Evolutionary conservation across 2,113 vertebrate species (phyloP), one percentile per base, ranked within the genome.

Genomic region (Egretta garzetta): DNA sequence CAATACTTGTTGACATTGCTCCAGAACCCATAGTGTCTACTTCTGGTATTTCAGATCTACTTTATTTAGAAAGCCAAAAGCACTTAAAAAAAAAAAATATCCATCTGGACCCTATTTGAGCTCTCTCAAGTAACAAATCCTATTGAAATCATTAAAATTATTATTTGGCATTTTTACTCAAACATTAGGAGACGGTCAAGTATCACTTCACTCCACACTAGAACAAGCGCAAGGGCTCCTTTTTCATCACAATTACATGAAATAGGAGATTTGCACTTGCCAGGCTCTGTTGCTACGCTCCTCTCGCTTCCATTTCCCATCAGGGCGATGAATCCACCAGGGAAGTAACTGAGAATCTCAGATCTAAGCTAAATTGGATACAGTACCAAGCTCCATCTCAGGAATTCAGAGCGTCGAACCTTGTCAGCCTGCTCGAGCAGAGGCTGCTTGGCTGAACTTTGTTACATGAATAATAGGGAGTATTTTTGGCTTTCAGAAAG

Each of bases 201-300:
- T 2, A 10, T 22, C 1, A 2, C 50, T n/a, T 8, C 0, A 6
- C 55, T n/a, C 8, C 0, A 6, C 60, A 1, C 71, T 4, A 37
- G 3, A 83, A 39, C 23, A 2, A 39, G 16, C 28, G 5, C 59
- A 43, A 70, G 66, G 64, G 22, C 74, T 92, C 80, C 63, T 63
- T 88, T 45, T 71, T 10, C 64, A 49, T n/a, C 72, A 20, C 41
- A 56, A 28, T 68, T 22, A 32, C 8, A 18, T 26, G 63, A 58
- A 95, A 72, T 2, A 5, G 30, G 75, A 85, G 47, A 14, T 37
- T 45, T 35, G 55, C 37, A 24, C 47, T 77, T 28, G 47, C 80
- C 85, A 62, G 64, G 10, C 39, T n/a, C 88, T 24, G 22, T 9
- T 83, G 62, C 49, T 58, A 52, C 2, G 3, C 60, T 87, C 89